Evolutionary conservation across 2,113 vertebrate genomes (phyloP).

Genomic region (Dicrurus megarhynchus): DNA sequence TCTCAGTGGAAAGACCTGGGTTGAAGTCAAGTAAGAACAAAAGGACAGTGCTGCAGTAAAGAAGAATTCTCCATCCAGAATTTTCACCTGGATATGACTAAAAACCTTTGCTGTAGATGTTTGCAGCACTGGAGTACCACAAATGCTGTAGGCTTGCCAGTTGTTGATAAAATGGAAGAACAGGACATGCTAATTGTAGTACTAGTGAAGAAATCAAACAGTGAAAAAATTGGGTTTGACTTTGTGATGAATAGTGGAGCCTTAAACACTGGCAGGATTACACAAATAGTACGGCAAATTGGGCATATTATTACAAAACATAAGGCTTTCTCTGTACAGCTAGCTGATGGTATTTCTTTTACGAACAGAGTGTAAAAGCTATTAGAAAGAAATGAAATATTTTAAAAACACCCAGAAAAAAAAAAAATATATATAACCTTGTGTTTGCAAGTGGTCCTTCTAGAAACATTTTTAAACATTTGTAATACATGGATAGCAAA

Average conservation of each 20-base stretch:
- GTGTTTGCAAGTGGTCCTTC: not conserved
- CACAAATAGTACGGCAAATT: slow-evolving; percentile 41
- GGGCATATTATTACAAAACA: slow-evolving; percentile 24
- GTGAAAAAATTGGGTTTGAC: not conserved
- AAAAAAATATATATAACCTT: not conserved
- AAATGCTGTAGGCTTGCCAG: not conserved
- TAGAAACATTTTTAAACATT: not conserved
- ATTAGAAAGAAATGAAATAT: not conserved
- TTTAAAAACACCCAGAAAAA: not conserved
- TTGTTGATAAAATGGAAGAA: not conserved
- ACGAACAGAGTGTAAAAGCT: not conserved
- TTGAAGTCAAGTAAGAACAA: not conserved
- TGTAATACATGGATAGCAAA: not conserved
- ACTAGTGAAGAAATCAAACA: not conserved
- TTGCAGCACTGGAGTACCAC: not conserved
- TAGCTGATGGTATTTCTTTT: slow-evolving; percentile 11
- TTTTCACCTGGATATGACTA: not conserved
- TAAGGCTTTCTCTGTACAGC: not conserved
- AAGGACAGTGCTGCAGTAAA: not conserved
- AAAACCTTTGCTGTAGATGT: not conserved
- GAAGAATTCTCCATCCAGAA: not conserved
- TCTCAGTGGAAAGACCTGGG: not conserved
- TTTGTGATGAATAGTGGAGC: slow-evolving; percentile 4
- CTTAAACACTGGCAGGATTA: not conserved
- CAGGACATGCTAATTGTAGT: not conserved